These are phyloP conservation scores for Cherax destructor DNA, from an alignment of 1,140 invertebrate species.

Conservation along the genomic window DNA sequence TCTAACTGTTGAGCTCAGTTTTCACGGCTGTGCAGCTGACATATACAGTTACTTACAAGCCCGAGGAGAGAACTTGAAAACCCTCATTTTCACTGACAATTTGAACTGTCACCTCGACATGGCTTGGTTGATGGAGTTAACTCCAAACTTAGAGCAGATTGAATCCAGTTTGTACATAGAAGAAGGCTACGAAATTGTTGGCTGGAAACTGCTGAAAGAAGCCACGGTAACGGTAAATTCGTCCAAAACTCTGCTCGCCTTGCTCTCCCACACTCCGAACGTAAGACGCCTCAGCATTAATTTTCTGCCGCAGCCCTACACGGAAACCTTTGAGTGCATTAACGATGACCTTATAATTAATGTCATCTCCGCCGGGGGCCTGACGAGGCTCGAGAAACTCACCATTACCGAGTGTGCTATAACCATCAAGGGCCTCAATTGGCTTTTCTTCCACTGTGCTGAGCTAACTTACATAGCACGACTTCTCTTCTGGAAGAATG, in stretches of 20 bases:
- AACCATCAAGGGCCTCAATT: not conserved
- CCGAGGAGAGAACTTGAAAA: not conserved
- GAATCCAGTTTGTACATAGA: not conserved
- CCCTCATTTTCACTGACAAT: not conserved
- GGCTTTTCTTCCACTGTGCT: slow-evolving; percentile 8
- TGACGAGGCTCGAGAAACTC: not conserved
- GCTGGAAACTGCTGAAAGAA: not conserved
- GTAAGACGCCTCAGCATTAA: slow-evolving; percentile 9
- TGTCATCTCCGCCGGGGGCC: not conserved
- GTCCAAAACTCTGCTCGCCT: not conserved
- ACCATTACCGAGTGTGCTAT: not conserved
- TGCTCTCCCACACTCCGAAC: slow-evolving; percentile 16
- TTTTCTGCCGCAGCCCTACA: slow-evolving; percentile 15
- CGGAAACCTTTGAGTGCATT: slow-evolving; percentile 23
- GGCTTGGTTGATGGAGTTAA: slow-evolving; percentile 4
- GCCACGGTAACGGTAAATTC: slow-evolving; percentile 4
- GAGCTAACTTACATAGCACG: slow-evolving; percentile 8
- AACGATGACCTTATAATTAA: slow-evolving; percentile 9
- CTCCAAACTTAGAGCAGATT: not conserved
- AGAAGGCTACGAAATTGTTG: not conserved
- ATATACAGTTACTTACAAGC: not conserved
- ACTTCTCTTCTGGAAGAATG: slow-evolving; percentile 10
- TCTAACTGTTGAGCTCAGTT: slow-evolving; percentile 10
- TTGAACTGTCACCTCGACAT: slow-evolving; percentile 19
- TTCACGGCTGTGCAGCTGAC: not conserved